Evolutionary conservation across 30 jellyfish, hydroid and myxozoan species (phyloP).

Genomic region (Cassiopea xamachana): DNA sequence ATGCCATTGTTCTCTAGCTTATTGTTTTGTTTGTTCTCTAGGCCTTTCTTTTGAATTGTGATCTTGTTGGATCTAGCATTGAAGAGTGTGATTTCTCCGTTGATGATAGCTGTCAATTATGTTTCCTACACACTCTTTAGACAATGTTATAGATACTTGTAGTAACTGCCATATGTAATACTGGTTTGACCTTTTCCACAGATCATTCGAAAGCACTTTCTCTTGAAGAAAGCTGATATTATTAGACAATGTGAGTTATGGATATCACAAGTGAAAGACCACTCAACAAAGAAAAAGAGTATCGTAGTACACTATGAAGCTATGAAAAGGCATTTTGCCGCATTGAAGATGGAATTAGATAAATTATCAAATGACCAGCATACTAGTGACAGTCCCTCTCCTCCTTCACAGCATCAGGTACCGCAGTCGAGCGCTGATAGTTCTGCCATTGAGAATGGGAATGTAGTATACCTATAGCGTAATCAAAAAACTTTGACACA

Average conservation of each 20-base stretch:
- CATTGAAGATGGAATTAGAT: slow-evolving; percentile 67
- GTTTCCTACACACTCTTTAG: too few species aligned
- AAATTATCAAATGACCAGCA: slow-evolving; percentile 36
- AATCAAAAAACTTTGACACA: too few species aligned
- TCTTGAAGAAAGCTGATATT: slow-evolving; percentile 61
- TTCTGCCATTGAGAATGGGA: slow-evolving; percentile 15
- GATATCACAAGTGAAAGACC: slow-evolving; percentile 85
- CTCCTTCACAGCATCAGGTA: not conserved
- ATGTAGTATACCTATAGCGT: slow-evolving; percentile 26
- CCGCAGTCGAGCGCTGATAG: slow-evolving; percentile 11
- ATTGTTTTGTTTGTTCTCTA: too few species aligned
- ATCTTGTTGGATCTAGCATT: too few species aligned
- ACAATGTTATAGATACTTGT: too few species aligned
- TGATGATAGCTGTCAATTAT: too few species aligned
- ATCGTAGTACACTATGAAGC: slow-evolving; percentile 76
- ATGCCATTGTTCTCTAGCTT: too few species aligned
- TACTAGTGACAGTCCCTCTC: slow-evolving; percentile 3
- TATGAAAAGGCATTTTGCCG: slow-evolving; percentile 60
- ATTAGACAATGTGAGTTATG: slow-evolving; percentile 83
- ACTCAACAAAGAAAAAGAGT: slow-evolving; percentile 73
- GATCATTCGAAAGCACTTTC: slow-evolving; percentile 79
- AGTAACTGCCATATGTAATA: not conserved
- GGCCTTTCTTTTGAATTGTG: too few species aligned
- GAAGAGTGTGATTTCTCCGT: too few species aligned
- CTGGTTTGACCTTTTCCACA: not conserved